A percentile compares a stretch with the other conserved stretches of the same genome.
phyloP scores from a whole-genome alignment of 1,140 invertebrate genomes.

The Penaeus indicus region DNA sequence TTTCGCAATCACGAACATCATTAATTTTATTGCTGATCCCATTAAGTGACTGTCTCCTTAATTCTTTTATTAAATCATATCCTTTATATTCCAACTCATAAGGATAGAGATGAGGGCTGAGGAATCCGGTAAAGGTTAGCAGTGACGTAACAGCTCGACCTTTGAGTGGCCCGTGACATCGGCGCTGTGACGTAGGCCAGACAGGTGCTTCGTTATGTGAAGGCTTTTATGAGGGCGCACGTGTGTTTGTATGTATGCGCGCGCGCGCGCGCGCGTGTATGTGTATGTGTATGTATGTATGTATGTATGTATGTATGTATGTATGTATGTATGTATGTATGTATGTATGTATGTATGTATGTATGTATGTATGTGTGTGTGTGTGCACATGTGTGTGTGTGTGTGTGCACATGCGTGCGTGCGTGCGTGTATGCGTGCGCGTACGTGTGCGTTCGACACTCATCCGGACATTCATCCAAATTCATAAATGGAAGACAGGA shows the following conservation, averaged over 20 bases:
- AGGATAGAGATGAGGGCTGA: no score
- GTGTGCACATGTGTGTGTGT: neutral
- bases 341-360: neutral
- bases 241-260: neutral
- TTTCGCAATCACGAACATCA: no score
- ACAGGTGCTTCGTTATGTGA: no score
- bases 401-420: neutral
- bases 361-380: neutral
- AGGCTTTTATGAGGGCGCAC: no score
- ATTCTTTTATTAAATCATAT: no score
- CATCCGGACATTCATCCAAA: neutral
- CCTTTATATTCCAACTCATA: no score
- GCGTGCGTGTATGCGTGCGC: neutral
- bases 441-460: neutral
- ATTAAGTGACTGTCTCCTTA: no score
- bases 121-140: no score
- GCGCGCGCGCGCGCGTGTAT: neutral
- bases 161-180: no score
- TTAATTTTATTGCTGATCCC: no score
- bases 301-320: neutral
- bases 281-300: neutral
- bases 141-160: no score
- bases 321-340: neutral
- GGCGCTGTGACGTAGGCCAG: no score
- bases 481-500: neutral